Base-by-base conservation (phyloP, 2,888 invertebrate species). In the Orthonevra nobilis region DNA sequence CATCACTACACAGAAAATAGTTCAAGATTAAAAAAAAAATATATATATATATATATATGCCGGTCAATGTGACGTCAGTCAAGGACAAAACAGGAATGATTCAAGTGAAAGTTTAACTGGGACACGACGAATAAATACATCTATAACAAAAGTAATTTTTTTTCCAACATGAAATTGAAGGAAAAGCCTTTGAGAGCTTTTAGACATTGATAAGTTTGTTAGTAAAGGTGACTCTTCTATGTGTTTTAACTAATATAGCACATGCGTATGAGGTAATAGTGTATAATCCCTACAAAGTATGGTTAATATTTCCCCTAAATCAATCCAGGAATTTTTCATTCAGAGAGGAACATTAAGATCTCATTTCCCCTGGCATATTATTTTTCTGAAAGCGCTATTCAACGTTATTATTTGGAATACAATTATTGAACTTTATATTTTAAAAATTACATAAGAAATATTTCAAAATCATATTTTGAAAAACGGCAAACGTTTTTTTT, bases 241-340 rank as follows among this genome's bases (percentile, higher is more conserved):
- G 12, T 60, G 52, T 50, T 42, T 15, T 14, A 9, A 20, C 36
- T 20, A 28, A 44, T 20, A 56, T 63, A 58, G 69, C 56, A 63
- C 75, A 75, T 75, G 75, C 75, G 75, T 63, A 63, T 7, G 28
- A 40, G 14, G 15, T 32, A n/a, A 69, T 42, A 50, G 63, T 50
- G 26, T 75, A 56, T 69, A 69, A 54, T 69, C 69, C 63, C 44
- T 36, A 26, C 40, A 40, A 28, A 54, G 28, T 63, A 54, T 10
- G 32, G 40, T 60, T 69, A 56, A 69, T 63, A 69, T 19, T 63
- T 63, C 63, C 75, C 75, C 75, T 63, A 56, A n/a, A n/a, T n/a
- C n/a, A n/a, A n/a, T n/a, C n/a, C n/a, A n/a, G n/a, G n/a, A n/a
- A n/a, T n/a, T n/a, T n/a, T n/a, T n/a, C n/a, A n/a, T n/a, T n/a